Conservation (phyloP, 2,113 vertebrate species). For the Mesocricetus auratus region DNA sequence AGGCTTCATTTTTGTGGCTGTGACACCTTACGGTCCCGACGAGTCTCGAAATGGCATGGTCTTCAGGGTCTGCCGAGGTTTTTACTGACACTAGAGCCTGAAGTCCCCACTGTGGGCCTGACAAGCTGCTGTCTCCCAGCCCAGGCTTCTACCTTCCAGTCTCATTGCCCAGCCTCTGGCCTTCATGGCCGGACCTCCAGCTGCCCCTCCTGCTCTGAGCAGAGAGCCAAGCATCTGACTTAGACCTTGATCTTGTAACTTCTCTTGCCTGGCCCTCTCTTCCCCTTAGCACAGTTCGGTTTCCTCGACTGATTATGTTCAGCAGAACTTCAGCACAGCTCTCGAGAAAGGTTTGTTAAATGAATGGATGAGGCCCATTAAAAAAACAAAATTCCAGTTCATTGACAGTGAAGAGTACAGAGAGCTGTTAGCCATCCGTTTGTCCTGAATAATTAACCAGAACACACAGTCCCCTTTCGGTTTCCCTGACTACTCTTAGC, state of each 20-base stretch:
- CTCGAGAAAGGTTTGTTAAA: not conserved
- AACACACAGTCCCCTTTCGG: not conserved
- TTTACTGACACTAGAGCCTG: not conserved
- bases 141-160: not conserved
- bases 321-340: not conserved
- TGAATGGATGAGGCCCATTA: conserved; percentile 1
- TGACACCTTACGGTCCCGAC: not conserved
- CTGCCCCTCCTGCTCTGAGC: not conserved
- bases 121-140: not conserved
- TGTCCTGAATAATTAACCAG: conserved; percentile 23
- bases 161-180: not conserved
- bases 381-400: not conserved
- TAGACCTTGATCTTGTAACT: not conserved
- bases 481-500: not conserved
- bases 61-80: not conserved
- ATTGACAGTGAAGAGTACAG: not conserved
- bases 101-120: rapidly evolving
- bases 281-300: not conserved
- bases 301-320: conserved; percentile 15
- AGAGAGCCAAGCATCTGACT: not conserved
- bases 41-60: not conserved
- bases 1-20: not conserved
- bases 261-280: not conserved
- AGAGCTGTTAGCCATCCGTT: not conserved
- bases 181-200: not conserved